These are phyloP conservation scores for Pycnonotus jocosus DNA, from an alignment of 2,113 vertebrate species.

Conservation along the genomic window DNA sequence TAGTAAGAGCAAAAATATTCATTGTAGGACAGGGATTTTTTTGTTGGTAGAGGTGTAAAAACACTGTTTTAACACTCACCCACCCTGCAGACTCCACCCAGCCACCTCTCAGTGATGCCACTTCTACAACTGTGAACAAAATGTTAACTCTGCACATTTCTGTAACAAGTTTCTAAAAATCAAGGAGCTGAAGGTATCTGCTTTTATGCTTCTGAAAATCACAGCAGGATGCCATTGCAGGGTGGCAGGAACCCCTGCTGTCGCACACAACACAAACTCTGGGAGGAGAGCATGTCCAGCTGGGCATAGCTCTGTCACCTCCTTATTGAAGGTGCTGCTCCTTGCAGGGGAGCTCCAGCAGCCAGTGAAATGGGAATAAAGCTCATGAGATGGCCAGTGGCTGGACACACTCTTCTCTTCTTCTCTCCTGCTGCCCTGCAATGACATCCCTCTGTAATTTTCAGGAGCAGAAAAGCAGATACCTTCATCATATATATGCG, in stretches of 20 bases:
- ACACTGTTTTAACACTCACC: not conserved
- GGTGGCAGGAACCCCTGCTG: not conserved
- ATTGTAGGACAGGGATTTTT: not conserved
- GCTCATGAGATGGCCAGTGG: accelerated
- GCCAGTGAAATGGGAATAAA: not conserved
- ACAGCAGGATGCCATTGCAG: accelerated
- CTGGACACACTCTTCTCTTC: accelerated
- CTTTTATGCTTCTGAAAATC: not conserved
- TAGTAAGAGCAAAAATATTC: not conserved
- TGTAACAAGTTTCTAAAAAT: not conserved
- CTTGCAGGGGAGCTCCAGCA: not conserved
- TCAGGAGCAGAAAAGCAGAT: not conserved
- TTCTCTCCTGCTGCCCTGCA: accelerated
- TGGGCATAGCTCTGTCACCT: not conserved
- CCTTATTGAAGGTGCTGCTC: not conserved
- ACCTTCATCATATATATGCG: not conserved
- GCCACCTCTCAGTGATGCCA: not conserved
- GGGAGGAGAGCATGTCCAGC: accelerated
- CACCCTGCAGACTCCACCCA: accelerated
- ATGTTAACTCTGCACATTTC: not conserved
- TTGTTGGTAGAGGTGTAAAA: not conserved
- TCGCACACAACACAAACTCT: not conserved
- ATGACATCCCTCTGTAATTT: accelerated
- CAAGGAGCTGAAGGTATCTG: not conserved
- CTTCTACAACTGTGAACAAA: not conserved